A percentile compares a stretch with the other conserved stretches of the same genome.
phyloP scores from a whole-genome alignment of 2,888 invertebrate genomes.

The Chydorus sphaericus region DNA sequence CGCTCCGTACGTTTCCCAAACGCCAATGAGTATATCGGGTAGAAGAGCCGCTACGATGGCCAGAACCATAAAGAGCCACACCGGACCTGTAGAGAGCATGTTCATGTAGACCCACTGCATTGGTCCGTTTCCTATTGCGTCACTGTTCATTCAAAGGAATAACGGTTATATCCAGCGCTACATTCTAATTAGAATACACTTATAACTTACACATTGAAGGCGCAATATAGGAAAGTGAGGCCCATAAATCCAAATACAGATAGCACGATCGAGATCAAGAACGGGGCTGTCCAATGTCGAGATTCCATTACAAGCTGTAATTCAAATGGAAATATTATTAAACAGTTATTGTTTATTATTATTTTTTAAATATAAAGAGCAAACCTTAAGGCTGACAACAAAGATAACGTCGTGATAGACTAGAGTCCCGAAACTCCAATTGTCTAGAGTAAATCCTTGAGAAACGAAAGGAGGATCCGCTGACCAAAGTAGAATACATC shows the following conservation, averaged over 20 bases:
- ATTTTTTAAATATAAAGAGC: not conserved
- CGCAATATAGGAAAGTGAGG: conserved; percentile 42
- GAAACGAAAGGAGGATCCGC: conserved; percentile 18
- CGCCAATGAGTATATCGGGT: conserved; percentile 36
- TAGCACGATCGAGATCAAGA: conserved; percentile 36
- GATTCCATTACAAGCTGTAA: conserved; percentile 41
- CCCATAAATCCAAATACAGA: conserved; percentile 41
- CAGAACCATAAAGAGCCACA: conserved; percentile 43
- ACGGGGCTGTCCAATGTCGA: conserved; percentile 40
- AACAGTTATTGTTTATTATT: not conserved
- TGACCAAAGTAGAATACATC: conserved; percentile 28
- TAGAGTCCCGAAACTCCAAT: conserved; percentile 43
- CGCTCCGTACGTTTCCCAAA: conserved; percentile 13
- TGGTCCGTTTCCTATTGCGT: conserved; percentile 5
- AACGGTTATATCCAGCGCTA: not conserved
- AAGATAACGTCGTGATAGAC: conserved; percentile 41
- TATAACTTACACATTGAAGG: conserved; percentile 41
- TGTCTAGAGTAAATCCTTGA: conserved; percentile 23
- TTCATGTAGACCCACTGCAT: conserved; percentile 39
- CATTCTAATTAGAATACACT: not conserved
- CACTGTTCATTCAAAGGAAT: not conserved
- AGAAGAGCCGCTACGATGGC: conserved; percentile 36
- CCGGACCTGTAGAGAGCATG: conserved; percentile 39
- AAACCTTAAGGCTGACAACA: conserved; percentile 40
- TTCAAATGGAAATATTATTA: conserved; percentile 10